Base-by-base conservation (phyloP, 2,797 vertebrate species). In the Periparus ater region DNA sequence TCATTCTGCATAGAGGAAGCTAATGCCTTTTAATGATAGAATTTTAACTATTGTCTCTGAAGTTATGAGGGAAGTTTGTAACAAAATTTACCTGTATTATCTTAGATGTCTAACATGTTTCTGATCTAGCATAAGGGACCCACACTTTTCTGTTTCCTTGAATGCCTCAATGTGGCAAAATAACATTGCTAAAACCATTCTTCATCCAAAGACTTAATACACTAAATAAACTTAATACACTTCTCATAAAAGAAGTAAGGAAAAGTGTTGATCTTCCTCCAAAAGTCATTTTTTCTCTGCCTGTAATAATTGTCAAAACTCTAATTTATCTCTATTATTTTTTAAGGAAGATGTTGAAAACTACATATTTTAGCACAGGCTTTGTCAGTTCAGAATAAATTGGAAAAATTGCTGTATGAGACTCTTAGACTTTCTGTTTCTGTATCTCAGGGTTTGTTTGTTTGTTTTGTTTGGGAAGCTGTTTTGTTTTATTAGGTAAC, bases 341-440 rank as follows among this genome's bases (percentile, higher is more conserved):
- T 50, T 70, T 12, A 20, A 58, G 5, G 9, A 25, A 44, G 27
- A 4, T 53, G 5, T n/a, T 85, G 38, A 80, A 88, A 88, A 29
- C 10, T 22, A 2, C 0, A 0, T 51, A 45, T 79, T 73, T 15
- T 25, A 80, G 9, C 5, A 29, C 2, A 26, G 29, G 7, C 9
- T 62, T 67, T 84, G 18, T 6, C 21, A 53, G 11, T 57, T 23
- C 32, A 57, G 36, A 78, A 58, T 55, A 55, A 62, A 93, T 48
- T 30, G 17, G 6, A 51, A 83, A 10, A 25, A 19, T 61, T 65
- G 9, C 29, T 36, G 2, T 21, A 17, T 22, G 11, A 79, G 17
- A 18, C 13, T 63, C 11, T 36, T 47, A 30, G 23, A 18, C 12
- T 79, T 62, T 18, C 25, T 72, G 53, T 53, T 77, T 60, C 48